Evolutionary conservation across 2,113 vertebrate species (phyloP).

Genomic region (Prunella fulvescens): DNA sequence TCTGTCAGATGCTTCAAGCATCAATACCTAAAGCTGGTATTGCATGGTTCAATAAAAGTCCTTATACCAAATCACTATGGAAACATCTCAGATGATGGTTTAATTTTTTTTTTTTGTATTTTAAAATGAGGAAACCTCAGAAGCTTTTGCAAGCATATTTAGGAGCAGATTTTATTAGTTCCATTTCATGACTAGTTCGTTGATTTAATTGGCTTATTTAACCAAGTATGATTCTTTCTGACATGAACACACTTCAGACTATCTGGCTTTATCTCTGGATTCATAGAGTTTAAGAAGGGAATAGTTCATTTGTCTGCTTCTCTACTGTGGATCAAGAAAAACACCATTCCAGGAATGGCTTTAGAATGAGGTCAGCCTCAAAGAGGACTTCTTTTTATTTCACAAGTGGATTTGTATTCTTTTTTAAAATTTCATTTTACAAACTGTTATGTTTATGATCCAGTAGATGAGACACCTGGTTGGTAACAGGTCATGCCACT

Average conservation of each 20-base stretch:
- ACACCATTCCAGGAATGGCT: background rate
- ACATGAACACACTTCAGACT: background rate
- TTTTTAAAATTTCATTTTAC: background rate
- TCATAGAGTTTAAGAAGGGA: background rate
- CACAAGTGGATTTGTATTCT: background rate
- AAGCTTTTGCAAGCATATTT: background rate
- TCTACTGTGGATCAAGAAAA: background rate
- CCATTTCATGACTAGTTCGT: background rate
- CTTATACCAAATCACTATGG: constrained; percentile 30
- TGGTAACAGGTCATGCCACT: background rate
- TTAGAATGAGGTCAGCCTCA: background rate
- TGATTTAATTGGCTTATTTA: background rate
- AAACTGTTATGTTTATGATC: background rate
- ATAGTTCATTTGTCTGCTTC: background rate
- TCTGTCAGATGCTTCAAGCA: background rate
- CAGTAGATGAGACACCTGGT: background rate
- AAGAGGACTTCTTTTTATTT: background rate
- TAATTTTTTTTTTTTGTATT: background rate
- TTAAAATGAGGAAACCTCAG: constrained; percentile 26
- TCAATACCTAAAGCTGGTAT: background rate
- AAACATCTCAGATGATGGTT: constrained; percentile 22
- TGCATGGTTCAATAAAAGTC: background rate
- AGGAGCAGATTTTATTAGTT: background rate
- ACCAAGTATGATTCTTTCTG: background rate
- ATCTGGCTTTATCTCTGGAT: background rate